Base-by-base conservation (phyloP, 2,888 invertebrate genomes). In the Dromius quadrimaculatus region DNA sequence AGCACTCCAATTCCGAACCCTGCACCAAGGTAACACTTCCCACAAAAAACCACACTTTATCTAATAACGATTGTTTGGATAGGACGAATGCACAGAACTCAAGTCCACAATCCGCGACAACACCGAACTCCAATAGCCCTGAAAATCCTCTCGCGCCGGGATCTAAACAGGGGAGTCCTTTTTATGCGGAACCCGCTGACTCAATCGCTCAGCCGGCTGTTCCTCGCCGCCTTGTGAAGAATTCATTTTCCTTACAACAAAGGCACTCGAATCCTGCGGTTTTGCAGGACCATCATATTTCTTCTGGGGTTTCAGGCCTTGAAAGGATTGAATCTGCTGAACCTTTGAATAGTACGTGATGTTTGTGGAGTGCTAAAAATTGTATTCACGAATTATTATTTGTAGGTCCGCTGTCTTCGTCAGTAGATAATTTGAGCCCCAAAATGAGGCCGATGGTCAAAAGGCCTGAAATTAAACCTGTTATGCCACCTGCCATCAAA, bases 111-210 rank as follows among this genome's bases (percentile, higher is more conserved):
- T 68, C 68, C 8, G 59, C 57, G 8, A 32, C 59, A 2, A 66
- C 41, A 9, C 66, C 66, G 17, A 71, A 64, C 50, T 50, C 71
- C 19, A 38, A 65, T 22, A 71, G 66, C 13, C 41, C 73, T 72
- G 75, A 70, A 20, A 68, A 72, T 6, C 73, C 66, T 57, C 36
- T 63, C 20, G 72, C 73, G 3, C 73, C 75, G 17, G 28, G 62
- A 5, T 71, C 83, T 72, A 92, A 92, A 74, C 90, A 93, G 79
- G 90, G 90, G 9, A 94, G 94, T 80, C 94, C 94, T 0, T 94
- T 94, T 78, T 95, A 95, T 79, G 93, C 94, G 1, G 94, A 95
- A 81, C 95, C 95, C 22, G 93, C 94, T 8, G 95, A 95, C 83
- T 89, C 94, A 20, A 85, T 94, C 68, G 88, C 89, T 78, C 78